Evolutionary conservation across 2,113 vertebrate species (phyloP).

Genomic region (Cygnus buccinator): DNA sequence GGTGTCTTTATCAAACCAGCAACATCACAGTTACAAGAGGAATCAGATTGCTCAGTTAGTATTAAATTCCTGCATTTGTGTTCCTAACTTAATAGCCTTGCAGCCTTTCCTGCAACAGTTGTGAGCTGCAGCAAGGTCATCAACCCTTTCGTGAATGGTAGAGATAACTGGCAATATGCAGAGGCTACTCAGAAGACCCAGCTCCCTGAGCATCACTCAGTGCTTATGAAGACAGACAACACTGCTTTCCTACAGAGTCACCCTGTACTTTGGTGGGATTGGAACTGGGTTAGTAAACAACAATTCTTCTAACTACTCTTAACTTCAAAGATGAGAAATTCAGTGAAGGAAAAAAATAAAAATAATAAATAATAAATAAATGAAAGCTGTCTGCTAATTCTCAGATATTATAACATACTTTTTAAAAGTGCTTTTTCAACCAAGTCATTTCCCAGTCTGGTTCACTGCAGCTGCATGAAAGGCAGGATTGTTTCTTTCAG

Average conservation of each 20-base stretch:
- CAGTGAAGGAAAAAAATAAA: neutral
- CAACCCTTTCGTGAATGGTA: neutral
- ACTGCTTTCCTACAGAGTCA: neutral
- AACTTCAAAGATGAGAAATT: neutral
- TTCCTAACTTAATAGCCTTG: slow-evolving; percentile 2
- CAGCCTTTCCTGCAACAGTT: slow-evolving; percentile 38
- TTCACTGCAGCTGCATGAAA: neutral
- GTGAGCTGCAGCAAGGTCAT: slow-evolving; percentile 24
- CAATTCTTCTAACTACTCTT: neutral
- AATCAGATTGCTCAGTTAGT: slow-evolving; percentile 25
- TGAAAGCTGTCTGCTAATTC: neutral
- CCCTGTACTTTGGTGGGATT: neutral
- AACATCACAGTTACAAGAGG: neutral
- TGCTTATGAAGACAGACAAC: neutral
- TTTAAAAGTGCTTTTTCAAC: neutral
- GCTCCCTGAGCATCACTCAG: neutral
- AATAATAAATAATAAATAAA: no score
- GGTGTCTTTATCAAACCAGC: neutral
- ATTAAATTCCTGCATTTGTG: neutral
- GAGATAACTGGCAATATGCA: neutral
- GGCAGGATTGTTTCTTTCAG: neutral
- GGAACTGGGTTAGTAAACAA: neutral
- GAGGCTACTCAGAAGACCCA: neutral
- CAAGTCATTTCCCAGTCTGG: neutral
- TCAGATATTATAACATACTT: neutral